Evolutionary conservation across 1,140 invertebrate genomes (phyloP).

Genomic region (Neodiprion fabricii): DNA sequence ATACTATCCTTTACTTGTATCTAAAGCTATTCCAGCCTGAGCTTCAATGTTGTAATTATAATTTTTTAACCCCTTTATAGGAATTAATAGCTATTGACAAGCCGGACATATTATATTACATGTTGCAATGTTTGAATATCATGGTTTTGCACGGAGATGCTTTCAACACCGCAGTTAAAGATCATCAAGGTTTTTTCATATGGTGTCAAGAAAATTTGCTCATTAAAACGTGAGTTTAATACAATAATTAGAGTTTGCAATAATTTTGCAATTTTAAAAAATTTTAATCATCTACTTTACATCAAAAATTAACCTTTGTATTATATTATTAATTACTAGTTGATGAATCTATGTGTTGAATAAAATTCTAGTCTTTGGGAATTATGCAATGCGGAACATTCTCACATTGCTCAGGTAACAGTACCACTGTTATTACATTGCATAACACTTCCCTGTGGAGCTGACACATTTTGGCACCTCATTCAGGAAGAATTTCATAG

Average conservation of each 20-base stretch:
- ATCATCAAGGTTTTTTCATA: slow-evolving; percentile 94
- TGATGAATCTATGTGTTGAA: slow-evolving; percentile 13
- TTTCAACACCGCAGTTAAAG: slow-evolving; percentile 83
- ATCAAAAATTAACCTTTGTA: too few relatives aligned
- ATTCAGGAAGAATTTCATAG: slow-evolving; percentile 94
- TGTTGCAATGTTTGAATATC: slow-evolving; percentile 90
- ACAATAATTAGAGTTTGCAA: neutral
- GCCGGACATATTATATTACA: slow-evolving; percentile 92
- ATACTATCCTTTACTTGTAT: neutral
- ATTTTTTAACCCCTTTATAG: slow-evolving; percentile 52
- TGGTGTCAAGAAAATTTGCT: slow-evolving; percentile 97
- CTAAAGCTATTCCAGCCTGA: neutral
- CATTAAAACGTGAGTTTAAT: slow-evolving; percentile 84
- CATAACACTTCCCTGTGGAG: slow-evolving; percentile 89
- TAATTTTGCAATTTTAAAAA: neutral
- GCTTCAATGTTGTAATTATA: slow-evolving; percentile 15
- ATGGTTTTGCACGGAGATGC: slow-evolving; percentile 94
- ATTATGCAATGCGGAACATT: slow-evolving; percentile 89
- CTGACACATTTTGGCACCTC: slow-evolving; percentile 93
- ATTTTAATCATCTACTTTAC: too few relatives aligned
- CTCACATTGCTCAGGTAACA: slow-evolving; percentile 88
- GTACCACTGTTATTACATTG: slow-evolving; percentile 94
- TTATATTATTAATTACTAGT: too few relatives aligned
- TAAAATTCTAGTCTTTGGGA: slow-evolving; percentile 83
- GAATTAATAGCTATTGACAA: slow-evolving; percentile 85